Evolutionary conservation across 2,888 invertebrate genomes (phyloP).

Genomic region (Parascotia fuliginaria): DNA sequence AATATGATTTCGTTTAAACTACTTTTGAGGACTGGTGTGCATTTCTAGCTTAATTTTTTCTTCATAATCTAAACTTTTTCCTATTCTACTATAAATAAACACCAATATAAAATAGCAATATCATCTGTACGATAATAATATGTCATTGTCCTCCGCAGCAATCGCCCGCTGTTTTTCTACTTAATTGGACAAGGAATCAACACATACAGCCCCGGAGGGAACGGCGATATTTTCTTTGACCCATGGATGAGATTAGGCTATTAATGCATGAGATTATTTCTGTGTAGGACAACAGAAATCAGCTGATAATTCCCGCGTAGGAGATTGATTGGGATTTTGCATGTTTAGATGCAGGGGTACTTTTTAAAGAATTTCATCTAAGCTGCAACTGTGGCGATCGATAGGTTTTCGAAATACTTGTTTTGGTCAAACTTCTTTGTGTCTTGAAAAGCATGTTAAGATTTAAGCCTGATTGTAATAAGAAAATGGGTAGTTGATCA

Average conservation of each 20-base stretch:
- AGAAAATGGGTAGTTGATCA: no score
- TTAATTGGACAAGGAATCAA: constrained; percentile 82
- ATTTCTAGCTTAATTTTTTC: no score
- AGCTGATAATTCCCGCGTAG: constrained; percentile 3
- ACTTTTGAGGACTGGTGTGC: no score
- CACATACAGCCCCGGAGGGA: constrained; percentile 22
- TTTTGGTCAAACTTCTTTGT: no score
- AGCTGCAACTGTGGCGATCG: no score
- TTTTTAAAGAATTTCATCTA: neutral
- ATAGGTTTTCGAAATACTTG: no score
- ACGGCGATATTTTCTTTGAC: constrained; percentile 33
- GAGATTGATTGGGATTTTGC: constrained; percentile 8
- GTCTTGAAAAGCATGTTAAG: no score
- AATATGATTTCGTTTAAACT: no score
- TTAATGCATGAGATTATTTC: constrained; percentile 27
- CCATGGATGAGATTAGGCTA: constrained; percentile 25
- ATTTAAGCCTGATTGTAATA: no score
- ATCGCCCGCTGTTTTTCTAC: constrained; percentile 76
- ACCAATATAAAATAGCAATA: neutral
- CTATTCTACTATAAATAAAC: no score
- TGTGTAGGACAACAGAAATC: constrained; percentile 7
- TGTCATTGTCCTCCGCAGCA: constrained; percentile 64
- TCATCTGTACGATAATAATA: constrained; percentile 60
- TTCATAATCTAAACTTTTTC: no score
- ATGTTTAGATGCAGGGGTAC: neutral